These are phyloP conservation scores for Cichladusa arquata DNA, from an alignment of 2,113 vertebrate genomes.

Conservation along the genomic window DNA sequence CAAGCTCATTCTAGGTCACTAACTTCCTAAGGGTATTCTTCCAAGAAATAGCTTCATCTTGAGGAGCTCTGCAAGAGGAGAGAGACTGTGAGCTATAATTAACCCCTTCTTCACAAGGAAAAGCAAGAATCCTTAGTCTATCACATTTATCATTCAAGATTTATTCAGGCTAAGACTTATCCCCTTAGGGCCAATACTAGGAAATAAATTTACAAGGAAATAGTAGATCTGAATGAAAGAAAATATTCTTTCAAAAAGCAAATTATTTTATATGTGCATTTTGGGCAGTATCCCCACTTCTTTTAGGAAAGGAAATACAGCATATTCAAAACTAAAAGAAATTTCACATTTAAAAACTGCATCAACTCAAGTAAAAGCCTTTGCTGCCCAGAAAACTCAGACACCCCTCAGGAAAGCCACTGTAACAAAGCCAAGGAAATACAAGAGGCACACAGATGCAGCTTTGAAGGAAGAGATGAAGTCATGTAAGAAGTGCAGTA, in stretches of 20 bases:
- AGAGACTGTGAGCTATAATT: neutral
- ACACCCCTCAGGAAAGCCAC: neutral
- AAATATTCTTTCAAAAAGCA: neutral
- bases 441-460: neutral
- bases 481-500: neutral
- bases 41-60: constrained; percentile 56
- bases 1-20: constrained; percentile 62
- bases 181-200: neutral
- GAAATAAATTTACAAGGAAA: neutral
- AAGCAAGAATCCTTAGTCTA: neutral
- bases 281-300: neutral
- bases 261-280: neutral
- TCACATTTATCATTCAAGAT: neutral
- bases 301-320: neutral
- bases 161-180: neutral
- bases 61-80: neutral
- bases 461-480: neutral
- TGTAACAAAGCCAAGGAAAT: neutral
- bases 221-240: neutral
- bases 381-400: neutral
- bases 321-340: neutral
- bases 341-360: neutral
- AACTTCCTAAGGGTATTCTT: constrained; percentile 58
- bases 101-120: constrained; percentile 25
- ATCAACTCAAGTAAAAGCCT: neutral